phyloP scores from a whole-genome alignment of 2,888 invertebrate species.

The Therioaphis trifolii region DNA sequence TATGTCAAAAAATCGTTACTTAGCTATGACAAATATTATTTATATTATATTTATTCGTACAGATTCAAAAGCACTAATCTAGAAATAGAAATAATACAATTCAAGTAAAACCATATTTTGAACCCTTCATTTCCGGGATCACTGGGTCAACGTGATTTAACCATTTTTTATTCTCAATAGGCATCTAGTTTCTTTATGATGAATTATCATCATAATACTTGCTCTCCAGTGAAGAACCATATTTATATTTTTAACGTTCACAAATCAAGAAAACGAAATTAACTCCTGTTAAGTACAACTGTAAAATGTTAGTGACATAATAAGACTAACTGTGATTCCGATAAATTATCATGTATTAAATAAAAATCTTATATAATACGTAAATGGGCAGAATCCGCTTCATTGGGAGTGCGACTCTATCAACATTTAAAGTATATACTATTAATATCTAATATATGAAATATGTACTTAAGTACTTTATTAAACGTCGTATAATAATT shows the following conservation, averaged over 20 bases:
- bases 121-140: slow-evolving; percentile 36
- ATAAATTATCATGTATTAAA: too few relatives aligned
- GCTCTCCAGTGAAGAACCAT: background rate
- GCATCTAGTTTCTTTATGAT: background rate
- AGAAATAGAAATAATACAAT: background rate
- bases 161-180: background rate
- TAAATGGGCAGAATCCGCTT: too few relatives aligned
- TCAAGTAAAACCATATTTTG: background rate
- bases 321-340: too few relatives aligned
- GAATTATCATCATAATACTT: background rate
- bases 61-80: background rate
- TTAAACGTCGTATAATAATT: too few relatives aligned
- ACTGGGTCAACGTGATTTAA: slow-evolving; percentile 13
- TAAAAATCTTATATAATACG: too few relatives aligned
- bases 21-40: too few relatives aligned
- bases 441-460: too few relatives aligned
- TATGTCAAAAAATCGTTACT: background rate
- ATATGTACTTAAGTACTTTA: too few relatives aligned
- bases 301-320: too few relatives aligned
- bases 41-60: background rate
- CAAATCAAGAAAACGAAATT: background rate
- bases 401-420: too few relatives aligned
- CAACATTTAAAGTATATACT: too few relatives aligned
- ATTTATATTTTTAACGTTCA: background rate
- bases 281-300: background rate